Conservation (phyloP, 2,797 vertebrate species). For the Phoeniculus purpureus region DNA sequence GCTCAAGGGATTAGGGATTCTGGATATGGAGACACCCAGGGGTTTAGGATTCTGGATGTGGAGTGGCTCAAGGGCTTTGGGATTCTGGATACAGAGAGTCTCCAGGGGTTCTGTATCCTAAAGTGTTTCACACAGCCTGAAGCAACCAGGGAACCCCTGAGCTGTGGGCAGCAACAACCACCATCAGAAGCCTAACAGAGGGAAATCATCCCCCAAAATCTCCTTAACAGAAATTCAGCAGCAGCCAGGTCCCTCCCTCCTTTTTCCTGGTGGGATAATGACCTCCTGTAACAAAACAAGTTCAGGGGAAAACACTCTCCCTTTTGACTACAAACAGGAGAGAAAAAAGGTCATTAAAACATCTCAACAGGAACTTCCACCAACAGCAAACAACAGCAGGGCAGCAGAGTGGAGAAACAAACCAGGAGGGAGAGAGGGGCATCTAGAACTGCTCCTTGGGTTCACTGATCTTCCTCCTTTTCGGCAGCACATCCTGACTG, state of each 20-base stretch:
- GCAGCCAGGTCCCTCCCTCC: background rate
- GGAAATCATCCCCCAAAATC: background rate
- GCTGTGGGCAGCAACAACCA: rapidly evolving
- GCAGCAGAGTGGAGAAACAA: background rate
- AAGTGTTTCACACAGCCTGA: background rate
- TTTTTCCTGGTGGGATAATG: rapidly evolving
- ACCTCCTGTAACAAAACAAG: background rate
- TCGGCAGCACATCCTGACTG: constrained; percentile 82
- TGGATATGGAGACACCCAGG: too few relatives aligned
- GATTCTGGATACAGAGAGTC: too few relatives aligned
- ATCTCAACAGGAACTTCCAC: background rate
- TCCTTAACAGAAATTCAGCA: background rate
- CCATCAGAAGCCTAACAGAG: background rate
- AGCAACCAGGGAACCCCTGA: rapidly evolving
- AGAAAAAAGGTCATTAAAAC: background rate
- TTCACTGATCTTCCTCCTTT: constrained; percentile 89
- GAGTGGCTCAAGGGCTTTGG: too few relatives aligned
- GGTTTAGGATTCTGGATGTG: too few relatives aligned
- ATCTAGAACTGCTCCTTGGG: constrained; percentile 82
- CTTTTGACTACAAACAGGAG: background rate
- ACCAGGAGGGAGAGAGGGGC: background rate
- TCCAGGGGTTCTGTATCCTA: too few relatives aligned
- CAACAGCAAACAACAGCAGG: background rate
- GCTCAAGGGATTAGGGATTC: too few relatives aligned
- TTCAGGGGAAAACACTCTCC: background rate